Percentiles rank a stretch among this genome's conserved stretches.
phyloP scores from a whole-genome alignment of 2,888 invertebrate genomes.

The Syrista parreyssii region DNA sequence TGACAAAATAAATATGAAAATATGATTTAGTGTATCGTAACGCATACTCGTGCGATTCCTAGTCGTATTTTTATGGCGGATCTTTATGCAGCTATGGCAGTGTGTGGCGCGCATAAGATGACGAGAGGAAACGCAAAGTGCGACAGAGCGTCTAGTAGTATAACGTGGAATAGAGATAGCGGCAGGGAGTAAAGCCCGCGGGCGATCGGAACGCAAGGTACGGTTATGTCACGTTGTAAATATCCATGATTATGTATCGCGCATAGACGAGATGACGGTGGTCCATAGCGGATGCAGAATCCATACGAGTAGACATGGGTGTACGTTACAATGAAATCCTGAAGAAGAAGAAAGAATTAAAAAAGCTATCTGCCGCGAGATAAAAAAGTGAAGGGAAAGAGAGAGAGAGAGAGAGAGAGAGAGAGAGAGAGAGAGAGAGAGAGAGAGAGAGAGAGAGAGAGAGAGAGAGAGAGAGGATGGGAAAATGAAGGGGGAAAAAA shows the following conservation, averaged over 20 bases:
- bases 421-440: too few relatives aligned
- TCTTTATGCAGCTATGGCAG: not conserved
- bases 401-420: slow-evolving; percentile 16
- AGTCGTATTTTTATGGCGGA: not conserved
- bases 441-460: not conserved
- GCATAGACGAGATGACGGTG: not conserved
- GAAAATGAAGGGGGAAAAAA: slow-evolving; percentile 13
- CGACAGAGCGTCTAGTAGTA: not conserved
- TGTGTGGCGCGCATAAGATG: not conserved
- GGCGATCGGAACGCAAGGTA: not conserved
- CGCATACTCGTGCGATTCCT: not conserved
- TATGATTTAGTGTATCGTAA: not conserved
- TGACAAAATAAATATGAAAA: not conserved
- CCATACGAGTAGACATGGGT: slow-evolving; percentile 29
- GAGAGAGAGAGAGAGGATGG: slow-evolving; percentile 13
- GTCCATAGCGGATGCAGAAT: not conserved
- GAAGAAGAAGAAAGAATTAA: slow-evolving; percentile 57
- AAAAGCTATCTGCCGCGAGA: slow-evolving; percentile 57
- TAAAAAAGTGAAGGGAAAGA: slow-evolving; percentile 19
- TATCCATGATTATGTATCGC: not conserved
- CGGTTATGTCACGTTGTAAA: not conserved
- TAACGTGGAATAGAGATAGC: not conserved
- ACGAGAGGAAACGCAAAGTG: not conserved
- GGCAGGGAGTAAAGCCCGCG: not conserved
- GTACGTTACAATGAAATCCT: slow-evolving; percentile 59